Conservation (phyloP, 2,888 invertebrate genomes). For the Lamellibrachia columna region DNA sequence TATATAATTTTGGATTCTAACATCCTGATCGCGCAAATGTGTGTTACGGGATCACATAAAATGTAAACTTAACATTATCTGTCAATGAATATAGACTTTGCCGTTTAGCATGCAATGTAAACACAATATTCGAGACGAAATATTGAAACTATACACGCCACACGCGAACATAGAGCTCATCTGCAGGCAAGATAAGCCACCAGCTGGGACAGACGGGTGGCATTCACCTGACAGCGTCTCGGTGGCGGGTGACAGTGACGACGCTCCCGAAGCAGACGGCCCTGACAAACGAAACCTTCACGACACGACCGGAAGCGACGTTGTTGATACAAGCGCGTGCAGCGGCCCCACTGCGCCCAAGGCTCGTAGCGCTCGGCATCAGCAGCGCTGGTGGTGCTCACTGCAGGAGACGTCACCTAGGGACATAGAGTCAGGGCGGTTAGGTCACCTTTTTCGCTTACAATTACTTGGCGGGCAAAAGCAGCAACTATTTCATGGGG, state of each 20-base stretch:
- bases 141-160: not conserved
- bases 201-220: not conserved
- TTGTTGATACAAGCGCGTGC: conserved; percentile 61
- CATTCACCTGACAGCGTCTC: not conserved
- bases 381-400: not conserved
- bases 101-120: no score
- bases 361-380: conserved; percentile 39
- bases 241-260: conserved; percentile 13
- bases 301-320: conserved; percentile 43
- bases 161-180: not conserved
- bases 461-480: not conserved
- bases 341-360: conserved; percentile 61
- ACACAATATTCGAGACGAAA: no score
- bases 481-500: not conserved
- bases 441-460: not conserved
- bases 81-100: no score
- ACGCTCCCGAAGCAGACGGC: conserved; percentile 49
- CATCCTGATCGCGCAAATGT: no score
- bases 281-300: conserved; percentile 45
- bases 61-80: no score
- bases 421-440: not conserved
- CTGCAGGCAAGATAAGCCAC: not conserved
- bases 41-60: no score
- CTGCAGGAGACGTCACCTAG: not conserved
- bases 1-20: no score